Evolutionary conservation across 2,113 vertebrate species (phyloP).

Genomic region (Prionailurus viverrinus): DNA sequence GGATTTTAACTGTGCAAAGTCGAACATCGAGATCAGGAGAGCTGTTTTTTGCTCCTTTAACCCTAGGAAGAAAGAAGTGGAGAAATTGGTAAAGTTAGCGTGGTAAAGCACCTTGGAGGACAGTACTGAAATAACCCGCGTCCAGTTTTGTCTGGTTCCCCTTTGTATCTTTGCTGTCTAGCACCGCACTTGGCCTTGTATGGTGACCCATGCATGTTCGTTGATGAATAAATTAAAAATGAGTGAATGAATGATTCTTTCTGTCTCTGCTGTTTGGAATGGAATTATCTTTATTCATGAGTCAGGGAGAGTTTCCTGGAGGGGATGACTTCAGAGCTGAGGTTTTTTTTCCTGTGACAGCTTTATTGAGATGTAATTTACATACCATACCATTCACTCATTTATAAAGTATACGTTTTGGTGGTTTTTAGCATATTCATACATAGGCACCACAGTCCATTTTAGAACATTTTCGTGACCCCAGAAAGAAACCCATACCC

Average conservation of each 20-base stretch:
- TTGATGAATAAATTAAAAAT: not conserved
- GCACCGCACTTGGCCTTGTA: not conserved
- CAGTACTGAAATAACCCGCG: not conserved
- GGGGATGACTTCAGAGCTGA: slow-evolving; percentile 12
- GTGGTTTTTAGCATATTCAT: not conserved
- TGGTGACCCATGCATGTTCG: not conserved
- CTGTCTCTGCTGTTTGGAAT: not conserved
- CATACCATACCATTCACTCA: not conserved
- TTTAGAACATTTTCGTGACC: not conserved
- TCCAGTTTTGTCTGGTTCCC: not conserved
- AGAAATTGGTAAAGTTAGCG: not conserved
- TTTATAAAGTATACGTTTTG: not conserved
- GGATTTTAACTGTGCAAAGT: not conserved
- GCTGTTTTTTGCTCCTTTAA: not conserved
- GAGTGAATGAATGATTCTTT: not conserved
- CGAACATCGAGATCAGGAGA: not conserved
- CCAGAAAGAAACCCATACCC: not conserved
- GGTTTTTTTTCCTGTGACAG: not conserved
- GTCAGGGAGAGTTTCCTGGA: slow-evolving; percentile 2
- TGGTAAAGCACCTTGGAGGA: not conserved
- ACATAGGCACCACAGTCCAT: not conserved
- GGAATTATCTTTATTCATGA: slow-evolving; percentile 22
- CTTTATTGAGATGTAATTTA: not conserved
- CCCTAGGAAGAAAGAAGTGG: not conserved
- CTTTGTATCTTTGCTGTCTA: not conserved